Evolutionary conservation across 2,888 invertebrate species (phyloP).

Genomic region (Drosophila pseudotakahashii): DNA sequence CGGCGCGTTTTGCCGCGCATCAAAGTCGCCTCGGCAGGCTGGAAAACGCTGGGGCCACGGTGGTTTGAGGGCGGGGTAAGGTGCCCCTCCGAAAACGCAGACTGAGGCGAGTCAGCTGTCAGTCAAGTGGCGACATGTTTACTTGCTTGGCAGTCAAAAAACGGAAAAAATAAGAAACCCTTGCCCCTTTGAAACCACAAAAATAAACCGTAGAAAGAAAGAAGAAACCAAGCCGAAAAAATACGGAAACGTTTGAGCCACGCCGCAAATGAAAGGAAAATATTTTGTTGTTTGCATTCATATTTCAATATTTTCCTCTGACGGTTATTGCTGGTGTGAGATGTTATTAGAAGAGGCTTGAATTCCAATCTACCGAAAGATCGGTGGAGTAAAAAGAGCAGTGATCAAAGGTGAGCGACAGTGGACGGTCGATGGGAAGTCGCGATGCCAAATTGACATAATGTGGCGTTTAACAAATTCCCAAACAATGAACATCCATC

Average conservation of each 20-base stretch:
- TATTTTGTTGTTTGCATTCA: conserved; percentile 69
- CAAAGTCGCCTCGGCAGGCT: conserved; percentile 53
- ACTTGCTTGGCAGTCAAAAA: conserved; percentile 61
- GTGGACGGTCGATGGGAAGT: background rate
- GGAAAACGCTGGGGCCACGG: conserved; percentile 11
- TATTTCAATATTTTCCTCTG: conserved; percentile 72
- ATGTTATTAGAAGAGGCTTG: conserved; percentile 58
- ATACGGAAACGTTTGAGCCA: conserved; percentile 61
- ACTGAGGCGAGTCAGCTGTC: conserved; percentile 70
- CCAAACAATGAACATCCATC: conserved; percentile 68
- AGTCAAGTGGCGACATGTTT: conserved; percentile 78
- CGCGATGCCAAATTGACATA: conserved; percentile 82
- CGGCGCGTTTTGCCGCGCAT: conserved; percentile 74
- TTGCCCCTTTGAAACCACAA: conserved; percentile 35
- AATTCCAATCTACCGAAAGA: conserved; percentile 52
- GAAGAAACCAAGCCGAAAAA: conserved; percentile 22
- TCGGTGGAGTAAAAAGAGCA: conserved; percentile 50
- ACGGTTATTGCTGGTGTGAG: conserved; percentile 6
- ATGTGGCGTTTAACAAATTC: conserved; percentile 83
- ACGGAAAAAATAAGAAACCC: conserved; percentile 49
- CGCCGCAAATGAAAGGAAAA: conserved; percentile 65
- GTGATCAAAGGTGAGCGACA: conserved; percentile 64
- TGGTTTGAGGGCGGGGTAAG: conserved; percentile 17
- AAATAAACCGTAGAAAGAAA: conserved; percentile 5
- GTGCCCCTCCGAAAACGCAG: background rate